A percentile compares a stretch with the other conserved stretches of the same genome.
phyloP scores from a whole-genome alignment of 2,888 invertebrate species.

The Parochlus steinenii region DNA sequence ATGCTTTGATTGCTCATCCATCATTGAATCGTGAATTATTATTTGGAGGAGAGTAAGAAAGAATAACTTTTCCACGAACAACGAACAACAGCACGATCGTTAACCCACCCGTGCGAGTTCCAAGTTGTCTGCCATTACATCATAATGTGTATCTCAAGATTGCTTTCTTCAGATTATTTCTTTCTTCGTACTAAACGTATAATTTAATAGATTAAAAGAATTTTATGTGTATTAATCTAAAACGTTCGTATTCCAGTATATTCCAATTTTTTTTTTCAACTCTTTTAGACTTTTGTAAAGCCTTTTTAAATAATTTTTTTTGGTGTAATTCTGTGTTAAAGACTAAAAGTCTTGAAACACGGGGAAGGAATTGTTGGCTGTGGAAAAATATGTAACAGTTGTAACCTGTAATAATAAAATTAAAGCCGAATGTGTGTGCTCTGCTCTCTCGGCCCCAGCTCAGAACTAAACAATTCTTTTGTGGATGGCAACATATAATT shows the following conservation, averaged over 20 bases:
- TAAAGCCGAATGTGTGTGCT: neutral
- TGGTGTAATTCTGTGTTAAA: neutral
- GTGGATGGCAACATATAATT: conserved; percentile 5
- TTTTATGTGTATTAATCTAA: neutral
- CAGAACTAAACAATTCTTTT: neutral
- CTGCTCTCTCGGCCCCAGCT: no score
- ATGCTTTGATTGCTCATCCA: conserved; percentile 13
- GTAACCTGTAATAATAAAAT: conserved; percentile 13
- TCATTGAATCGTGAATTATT: conserved; percentile 12
- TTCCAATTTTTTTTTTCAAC: neutral
- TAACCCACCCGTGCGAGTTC: neutral
- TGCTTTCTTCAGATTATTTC: conserved; percentile 4
- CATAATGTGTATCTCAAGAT: conserved; percentile 3
- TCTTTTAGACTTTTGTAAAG: conserved; percentile 1
- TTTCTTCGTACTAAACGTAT: conserved; percentile 5
- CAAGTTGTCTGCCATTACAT: conserved; percentile 9
- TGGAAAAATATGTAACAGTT: conserved; percentile 10
- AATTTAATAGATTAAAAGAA: conserved; percentile 8
- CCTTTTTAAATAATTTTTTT: neutral
- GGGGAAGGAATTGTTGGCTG: no score
- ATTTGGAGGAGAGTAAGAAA: conserved; percentile 3
- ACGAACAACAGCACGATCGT: neutral
- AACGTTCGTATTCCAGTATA: neutral
- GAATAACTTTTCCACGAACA: conserved; percentile 5
- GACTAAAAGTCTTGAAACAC: neutral